Base-by-base conservation (phyloP, 2,113 vertebrate genomes). In the Barnardius zonarius region DNA sequence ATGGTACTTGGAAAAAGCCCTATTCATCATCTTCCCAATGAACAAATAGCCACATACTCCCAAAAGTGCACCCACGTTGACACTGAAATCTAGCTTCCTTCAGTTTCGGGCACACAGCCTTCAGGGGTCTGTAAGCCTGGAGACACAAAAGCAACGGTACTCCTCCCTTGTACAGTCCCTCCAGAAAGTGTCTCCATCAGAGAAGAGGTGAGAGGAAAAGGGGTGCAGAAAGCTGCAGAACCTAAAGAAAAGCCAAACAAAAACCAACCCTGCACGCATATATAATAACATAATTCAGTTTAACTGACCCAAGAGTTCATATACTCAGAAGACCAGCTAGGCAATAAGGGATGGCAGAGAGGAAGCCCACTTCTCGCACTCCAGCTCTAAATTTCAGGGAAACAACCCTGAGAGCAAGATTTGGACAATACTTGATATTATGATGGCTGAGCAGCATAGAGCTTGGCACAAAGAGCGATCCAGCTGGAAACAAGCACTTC, bases 401-500 rank as follows among this genome's bases (percentile, higher is more conserved):
- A 78, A 63, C 5, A 27, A 28, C 46, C 43, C 57, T 2, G 9
- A 67, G 27, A 94, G 23, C 5, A 54, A 83, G 35, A 80, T 75
- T 31, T 80, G 63, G 46, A 72, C 68, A 84, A 72, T 39, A 20
- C 19, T 75, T 27, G 24, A 74, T 66, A 55, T 22, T 61, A 70
- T 18, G 35, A 76, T n/a, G n/a, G 49, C 68, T 83, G 72, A 89
- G 68, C 28, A 31, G 41, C 70, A 81, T 35, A 87, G 89, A 80
- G 66, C 74, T 90, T 92, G 69, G 84, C 88, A 89, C 39, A 68
- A 44, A 85, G 41, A 76, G 8, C 0, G 3, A 94, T 92, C 83
- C 84, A 92, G 82, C 74, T 95, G 83, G 77, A 86, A 89, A 91
- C 59, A 95, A 97, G 92, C 7, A 44, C 72, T 86, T 86, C 76